Evolutionary conservation across 2,113 vertebrate genomes (phyloP).

Genomic region (Campylomormyrus numenius): DNA sequence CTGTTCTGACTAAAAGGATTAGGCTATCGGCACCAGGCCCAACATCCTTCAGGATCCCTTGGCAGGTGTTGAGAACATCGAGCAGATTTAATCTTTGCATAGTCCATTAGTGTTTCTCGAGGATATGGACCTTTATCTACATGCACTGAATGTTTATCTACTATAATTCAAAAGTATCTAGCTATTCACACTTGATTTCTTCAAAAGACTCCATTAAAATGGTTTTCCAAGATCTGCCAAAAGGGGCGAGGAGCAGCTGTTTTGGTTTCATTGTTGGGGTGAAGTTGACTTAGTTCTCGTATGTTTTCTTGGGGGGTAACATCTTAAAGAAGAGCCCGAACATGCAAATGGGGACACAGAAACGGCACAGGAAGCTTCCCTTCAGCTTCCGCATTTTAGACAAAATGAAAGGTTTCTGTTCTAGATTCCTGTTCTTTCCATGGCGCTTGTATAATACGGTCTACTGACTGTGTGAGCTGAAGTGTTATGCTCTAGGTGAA

Average conservation of each 20-base stretch:
- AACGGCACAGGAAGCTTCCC: neutral
- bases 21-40: neutral
- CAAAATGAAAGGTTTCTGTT: neutral
- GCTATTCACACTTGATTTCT: neutral
- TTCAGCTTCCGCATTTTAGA: neutral
- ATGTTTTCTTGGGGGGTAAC: neutral
- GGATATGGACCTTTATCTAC: neutral
- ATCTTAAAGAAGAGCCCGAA: neutral
- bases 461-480: neutral
- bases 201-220: neutral
- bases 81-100: slow-evolving; percentile 4
- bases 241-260: neutral
- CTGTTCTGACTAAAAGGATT: neutral
- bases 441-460: neutral
- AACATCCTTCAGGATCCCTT: neutral
- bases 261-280: neutral
- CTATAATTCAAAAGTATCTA: neutral
- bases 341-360: neutral
- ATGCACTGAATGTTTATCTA: neutral
- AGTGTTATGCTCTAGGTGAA: neutral
- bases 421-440: neutral
- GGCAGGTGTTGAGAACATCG: neutral
- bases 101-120: neutral
- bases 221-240: neutral
- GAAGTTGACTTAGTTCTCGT: neutral